Evolutionary conservation across 2,888 invertebrate genomes (phyloP).

Genomic region (Standfussiana lucernea): DNA sequence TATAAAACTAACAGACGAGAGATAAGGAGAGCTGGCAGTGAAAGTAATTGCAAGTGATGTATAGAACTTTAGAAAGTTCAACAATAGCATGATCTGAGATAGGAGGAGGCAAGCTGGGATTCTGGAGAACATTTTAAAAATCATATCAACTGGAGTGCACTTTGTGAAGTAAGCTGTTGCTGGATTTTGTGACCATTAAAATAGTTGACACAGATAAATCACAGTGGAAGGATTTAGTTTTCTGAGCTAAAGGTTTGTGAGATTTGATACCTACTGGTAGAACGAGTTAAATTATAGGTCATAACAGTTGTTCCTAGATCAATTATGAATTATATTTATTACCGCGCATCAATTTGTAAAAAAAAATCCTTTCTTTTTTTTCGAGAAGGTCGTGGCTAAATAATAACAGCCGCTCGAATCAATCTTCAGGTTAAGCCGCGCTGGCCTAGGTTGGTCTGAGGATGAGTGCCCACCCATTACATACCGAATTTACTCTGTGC

Average conservation of each 20-base stretch:
- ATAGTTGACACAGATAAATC: conserved; percentile 12
- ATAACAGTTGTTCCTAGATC: not conserved
- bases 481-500: no score
- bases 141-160: conserved; percentile 68
- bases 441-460: no score
- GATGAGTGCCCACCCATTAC: no score
- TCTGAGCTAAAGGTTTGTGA: not conserved
- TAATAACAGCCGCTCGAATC: no score
- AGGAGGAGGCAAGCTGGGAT: conserved; percentile 36
- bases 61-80: conserved; percentile 57
- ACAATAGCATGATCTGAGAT: conserved; percentile 64
- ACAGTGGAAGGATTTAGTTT: not conserved
- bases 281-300: not conserved
- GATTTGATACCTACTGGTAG: not conserved
- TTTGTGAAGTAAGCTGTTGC: conserved; percentile 11
- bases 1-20: conserved; percentile 23
- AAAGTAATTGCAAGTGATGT: conserved; percentile 56
- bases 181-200: not conserved
- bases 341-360: no score
- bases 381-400: no score
- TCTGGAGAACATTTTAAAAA: conserved; percentile 62
- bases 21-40: conserved; percentile 27
- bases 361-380: no score
- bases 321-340: not conserved
- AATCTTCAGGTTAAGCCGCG: no score